Evolutionary conservation across 2,797 vertebrate species (phyloP), one percentile per base, ranked within the genome.

Genomic region (Myiotriccus ornatus): DNA sequence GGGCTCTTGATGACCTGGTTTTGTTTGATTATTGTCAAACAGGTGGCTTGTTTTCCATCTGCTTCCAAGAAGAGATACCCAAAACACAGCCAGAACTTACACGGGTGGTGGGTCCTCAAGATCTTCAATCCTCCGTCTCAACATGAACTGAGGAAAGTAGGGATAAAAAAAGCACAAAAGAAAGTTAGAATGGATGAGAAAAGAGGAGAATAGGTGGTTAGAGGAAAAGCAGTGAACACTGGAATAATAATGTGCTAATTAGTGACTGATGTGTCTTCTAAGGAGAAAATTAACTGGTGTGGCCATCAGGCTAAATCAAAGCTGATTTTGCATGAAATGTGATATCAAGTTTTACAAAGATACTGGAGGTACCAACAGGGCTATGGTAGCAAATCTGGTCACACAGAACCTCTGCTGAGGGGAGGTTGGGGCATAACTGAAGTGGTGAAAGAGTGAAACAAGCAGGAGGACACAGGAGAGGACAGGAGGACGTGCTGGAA

Each of bases 1-100:
- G 0, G 30, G 49, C 41, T 74, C 23, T 41, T 0, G 2, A 5
- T 32, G 60, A 82, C 34, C 50, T 0, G 1, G 18, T 20, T 30
- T 10, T 7, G 39, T 39, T 39, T 39, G 39, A 39, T 13, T 39
- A 13, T 39, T 39, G 39, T 41, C 39, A 41, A 41, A 41, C 39
- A 41, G 14, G 39, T 41, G 39, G 39, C 23, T 60, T 35, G 16
- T 41, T 64, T 63, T 55, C 30, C 22, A 3, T 7, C 67, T 27
- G 15, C 30, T 19, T 65, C 49, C 27, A 19, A 35, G 70, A 52
- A 14, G 6, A 12, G 21, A 28, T 3, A 16, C 5, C 22, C 24
- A 19, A 69, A 63, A 11, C 21, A 7, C 46, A 28, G 7, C 7
- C 17, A 74, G 50, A 44, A 21, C 25, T 46, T 30, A 28, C 10